Evolutionary conservation across 2,888 invertebrate genomes (phyloP).

Genomic region (Lasius platythorax): DNA sequence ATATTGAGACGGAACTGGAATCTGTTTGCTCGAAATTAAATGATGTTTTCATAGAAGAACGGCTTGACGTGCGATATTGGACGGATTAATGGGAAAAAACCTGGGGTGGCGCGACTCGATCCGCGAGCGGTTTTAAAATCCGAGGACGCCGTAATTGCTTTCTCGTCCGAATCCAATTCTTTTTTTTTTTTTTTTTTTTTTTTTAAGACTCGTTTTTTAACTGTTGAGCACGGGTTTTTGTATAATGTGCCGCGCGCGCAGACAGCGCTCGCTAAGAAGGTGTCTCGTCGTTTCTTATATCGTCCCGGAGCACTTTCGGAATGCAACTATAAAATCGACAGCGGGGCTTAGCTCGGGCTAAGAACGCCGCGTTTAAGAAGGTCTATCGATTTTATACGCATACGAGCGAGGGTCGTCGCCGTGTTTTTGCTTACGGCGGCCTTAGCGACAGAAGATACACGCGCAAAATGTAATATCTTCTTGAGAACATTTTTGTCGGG

Average conservation of each 20-base stretch:
- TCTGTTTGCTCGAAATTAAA: conserved; percentile 58
- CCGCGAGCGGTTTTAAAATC: conserved; percentile 37
- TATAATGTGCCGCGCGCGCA: neutral
- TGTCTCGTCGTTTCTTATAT: conserved; percentile 2
- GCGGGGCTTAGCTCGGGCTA: neutral
- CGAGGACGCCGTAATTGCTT: conserved; percentile 49
- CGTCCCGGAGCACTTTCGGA: neutral
- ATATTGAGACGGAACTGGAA: conserved; percentile 50
- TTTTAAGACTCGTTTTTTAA: conserved; percentile 18
- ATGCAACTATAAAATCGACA: conserved; percentile 34
- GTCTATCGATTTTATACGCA: conserved; percentile 43
- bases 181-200: conserved; percentile 14
- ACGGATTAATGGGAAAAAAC: conserved; percentile 39
- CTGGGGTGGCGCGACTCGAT: neutral
- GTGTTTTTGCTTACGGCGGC: conserved; percentile 9
- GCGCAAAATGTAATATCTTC: conserved; percentile 42
- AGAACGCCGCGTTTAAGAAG: conserved; percentile 11
- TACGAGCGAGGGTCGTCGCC: neutral
- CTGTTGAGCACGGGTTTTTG: neutral
- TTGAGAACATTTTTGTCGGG: neutral
- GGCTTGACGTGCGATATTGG: conserved; percentile 51
- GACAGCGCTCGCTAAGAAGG: neutral
- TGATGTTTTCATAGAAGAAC: conserved; percentile 47
- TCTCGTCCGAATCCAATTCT: conserved; percentile 36
- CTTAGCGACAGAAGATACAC: conserved; percentile 7